A percentile compares a stretch with the other conserved stretches of the same genome.
phyloP scores from a whole-genome alignment of 2,797 vertebrate species.

The Loris lydekkerianus region DNA sequence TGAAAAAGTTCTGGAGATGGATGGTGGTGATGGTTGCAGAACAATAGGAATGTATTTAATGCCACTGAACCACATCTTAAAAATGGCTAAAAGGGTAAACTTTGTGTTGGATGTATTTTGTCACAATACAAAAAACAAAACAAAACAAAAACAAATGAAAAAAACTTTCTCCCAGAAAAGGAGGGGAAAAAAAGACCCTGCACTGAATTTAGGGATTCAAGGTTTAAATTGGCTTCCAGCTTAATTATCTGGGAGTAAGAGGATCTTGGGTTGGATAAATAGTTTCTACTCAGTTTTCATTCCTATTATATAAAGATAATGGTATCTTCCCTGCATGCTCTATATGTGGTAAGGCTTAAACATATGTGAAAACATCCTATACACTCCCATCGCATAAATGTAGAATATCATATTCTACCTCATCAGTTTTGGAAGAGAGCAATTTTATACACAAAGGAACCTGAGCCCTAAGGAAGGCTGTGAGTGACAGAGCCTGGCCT shows the following conservation, averaged over 20 bases:
- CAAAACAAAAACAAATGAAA: not conserved
- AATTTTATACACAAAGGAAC: not conserved
- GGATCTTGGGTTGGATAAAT: not conserved
- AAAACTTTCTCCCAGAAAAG: not conserved
- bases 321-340: not conserved
- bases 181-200: not conserved
- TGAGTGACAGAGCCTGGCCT: not conserved
- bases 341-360: not conserved
- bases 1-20: too few species aligned
- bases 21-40: too few species aligned
- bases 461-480: not conserved
- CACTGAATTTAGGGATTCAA: not conserved
- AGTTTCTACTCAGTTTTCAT: not conserved
- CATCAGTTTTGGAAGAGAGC: not conserved
- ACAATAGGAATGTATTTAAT: too few species aligned
- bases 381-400: not conserved
- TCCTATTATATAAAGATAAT: not conserved
- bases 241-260: not conserved
- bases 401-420: not conserved
- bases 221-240: not conserved
- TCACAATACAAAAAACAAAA: not conserved
- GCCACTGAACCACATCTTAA: not conserved
- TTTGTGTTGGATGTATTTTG: not conserved
- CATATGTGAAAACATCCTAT: not conserved
- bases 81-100: not conserved